Base-by-base conservation (phyloP, 2,888 invertebrate genomes). In the Formica aserva region DNA sequence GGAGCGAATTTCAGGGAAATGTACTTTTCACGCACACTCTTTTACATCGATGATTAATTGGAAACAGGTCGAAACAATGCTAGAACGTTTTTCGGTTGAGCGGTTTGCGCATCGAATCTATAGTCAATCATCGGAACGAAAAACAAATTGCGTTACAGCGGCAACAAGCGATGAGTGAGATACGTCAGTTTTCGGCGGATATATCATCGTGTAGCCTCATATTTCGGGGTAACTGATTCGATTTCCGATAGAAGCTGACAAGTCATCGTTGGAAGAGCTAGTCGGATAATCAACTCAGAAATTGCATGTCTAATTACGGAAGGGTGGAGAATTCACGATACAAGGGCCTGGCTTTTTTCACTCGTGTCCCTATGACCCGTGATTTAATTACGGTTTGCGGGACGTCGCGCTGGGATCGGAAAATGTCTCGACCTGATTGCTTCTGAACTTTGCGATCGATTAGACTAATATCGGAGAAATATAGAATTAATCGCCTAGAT, bases 211-310 rank as follows among this genome's bases (percentile, higher is more conserved):
- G 15, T 29, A 29, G 22, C 32, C 11, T 32, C n/a, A 38, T 29
- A 22, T 60, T 66, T 83, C 76, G 45, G 29, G 38, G 35, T 63
- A 57, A 62, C 55, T 72, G 62, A 80, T 88, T 88, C 88, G 83
- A 88, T 88, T 86, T 83, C 78, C 83, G 32, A 82, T 88, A 83
- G 66, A 77, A 62, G 22, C 26, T 15, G 71, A 18, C 35, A n/a
- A 22, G 13, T 41, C 26, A 63, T 63, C 81, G 65, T 83, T 75
- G 82, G 9, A n/a, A 69, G 41, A 69, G 29, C 32, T 41, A 5
- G 74, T 67, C 74, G 67, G 82, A 80, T 86, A 84, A 84, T 85
- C 83, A 84, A 85, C 41, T 82, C 57, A 63, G 18, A 18, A 82
- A 87, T 87, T 83, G 80, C 74, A 82, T 41, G 41, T 84, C 45